These are phyloP conservation scores for Silurus meridionalis DNA, from an alignment of 2,113 vertebrate genomes.

Conservation along the genomic window DNA sequence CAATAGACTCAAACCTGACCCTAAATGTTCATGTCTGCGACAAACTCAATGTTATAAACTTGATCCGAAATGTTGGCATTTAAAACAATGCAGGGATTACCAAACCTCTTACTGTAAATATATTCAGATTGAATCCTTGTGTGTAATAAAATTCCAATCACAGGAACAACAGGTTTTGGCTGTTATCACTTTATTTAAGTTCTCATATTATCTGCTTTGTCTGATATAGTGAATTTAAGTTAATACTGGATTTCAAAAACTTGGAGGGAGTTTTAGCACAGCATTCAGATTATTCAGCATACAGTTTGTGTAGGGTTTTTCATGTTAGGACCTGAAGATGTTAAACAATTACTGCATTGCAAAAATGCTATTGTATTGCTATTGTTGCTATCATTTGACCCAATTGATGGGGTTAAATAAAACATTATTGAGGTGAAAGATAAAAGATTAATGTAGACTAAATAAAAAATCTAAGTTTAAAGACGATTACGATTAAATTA, in stretches of 20 bases:
- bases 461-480: neutral
- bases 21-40: neutral
- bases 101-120: neutral
- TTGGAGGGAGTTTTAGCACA: neutral
- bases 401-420: neutral
- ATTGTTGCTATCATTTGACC: neutral
- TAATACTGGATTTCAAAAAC: neutral
- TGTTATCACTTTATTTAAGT: neutral
- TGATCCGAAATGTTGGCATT: neutral
- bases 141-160: neutral
- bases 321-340: neutral
- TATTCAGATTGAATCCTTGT: neutral
- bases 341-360: too few relatives aligned
- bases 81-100: neutral
- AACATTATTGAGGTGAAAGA: neutral
- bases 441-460: neutral
- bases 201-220: neutral
- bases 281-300: neutral
- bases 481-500: neutral
- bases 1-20: neutral
- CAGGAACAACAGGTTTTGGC: neutral
- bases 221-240: neutral
- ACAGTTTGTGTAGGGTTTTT: neutral
- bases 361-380: too few relatives aligned
- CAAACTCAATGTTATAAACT: conserved; percentile 5